Conservation (phyloP, 92 coral and sea anemone species). For the Nematostella vectensis region DNA sequence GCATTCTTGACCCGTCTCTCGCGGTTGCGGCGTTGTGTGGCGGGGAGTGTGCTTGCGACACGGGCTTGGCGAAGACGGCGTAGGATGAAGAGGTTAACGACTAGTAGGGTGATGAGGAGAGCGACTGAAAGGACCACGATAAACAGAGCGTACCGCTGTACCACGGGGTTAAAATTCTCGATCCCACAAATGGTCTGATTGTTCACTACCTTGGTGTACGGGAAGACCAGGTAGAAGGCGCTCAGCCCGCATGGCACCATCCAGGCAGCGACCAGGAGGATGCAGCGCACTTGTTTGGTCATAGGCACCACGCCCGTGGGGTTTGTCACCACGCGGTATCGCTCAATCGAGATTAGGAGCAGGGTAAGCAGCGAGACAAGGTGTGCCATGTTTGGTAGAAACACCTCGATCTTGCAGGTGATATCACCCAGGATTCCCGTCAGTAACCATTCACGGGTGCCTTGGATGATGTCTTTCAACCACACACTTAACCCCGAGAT, state of each 20-base stretch:
- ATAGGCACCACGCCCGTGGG: background rate
- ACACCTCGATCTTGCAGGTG: background rate
- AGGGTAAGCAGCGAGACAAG: background rate
- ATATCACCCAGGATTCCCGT: background rate
- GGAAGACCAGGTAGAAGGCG: background rate
- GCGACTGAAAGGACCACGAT: background rate
- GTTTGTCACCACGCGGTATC: background rate
- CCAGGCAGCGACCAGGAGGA: background rate
- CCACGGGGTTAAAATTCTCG: background rate
- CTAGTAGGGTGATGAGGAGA: background rate
- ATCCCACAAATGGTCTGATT: background rate
- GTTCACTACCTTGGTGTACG: background rate
- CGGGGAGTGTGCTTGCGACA: background rate
- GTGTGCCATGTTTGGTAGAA: constrained; percentile 4
- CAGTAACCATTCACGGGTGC: background rate
- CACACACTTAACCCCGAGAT: background rate
- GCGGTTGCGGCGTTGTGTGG: constrained; percentile 1
- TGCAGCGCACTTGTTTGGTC: background rate
- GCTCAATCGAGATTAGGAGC: constrained; percentile 1
- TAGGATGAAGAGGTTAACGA: background rate
- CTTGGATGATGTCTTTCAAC: background rate
- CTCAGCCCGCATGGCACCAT: background rate
- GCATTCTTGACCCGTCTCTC: constrained; percentile 2
- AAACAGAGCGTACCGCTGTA: background rate
- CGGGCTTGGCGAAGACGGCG: constrained; percentile 1